Conservation (phyloP, 2,113 vertebrate species). For the Parotia lawesii region DNA sequence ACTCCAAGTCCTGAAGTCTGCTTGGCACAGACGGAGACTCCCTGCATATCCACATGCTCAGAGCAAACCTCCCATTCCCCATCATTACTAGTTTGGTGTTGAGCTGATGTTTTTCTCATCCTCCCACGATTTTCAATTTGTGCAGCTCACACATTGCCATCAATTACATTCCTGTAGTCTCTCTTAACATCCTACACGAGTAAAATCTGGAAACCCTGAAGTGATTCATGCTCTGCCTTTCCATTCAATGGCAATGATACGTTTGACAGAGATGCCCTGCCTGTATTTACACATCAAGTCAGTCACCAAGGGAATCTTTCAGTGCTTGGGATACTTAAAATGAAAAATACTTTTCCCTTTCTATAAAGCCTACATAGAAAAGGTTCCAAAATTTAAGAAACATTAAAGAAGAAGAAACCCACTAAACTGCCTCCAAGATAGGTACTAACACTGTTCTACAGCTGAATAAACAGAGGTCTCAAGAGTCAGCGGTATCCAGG, state of each 20-base stretch:
- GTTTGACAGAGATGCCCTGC: constrained; percentile 33
- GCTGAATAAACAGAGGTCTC: constrained; percentile 37
- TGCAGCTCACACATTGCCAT: constrained; percentile 22
- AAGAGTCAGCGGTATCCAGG: not conserved
- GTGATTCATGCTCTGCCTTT: constrained; percentile 47
- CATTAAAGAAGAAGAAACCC: not conserved
- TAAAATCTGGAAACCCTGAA: constrained; percentile 21
- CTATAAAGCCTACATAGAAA: not conserved
- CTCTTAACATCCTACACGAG: constrained; percentile 29
- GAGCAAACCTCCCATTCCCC: constrained; percentile 1
- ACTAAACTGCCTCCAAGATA: not conserved
- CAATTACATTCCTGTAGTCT: constrained; percentile 6
- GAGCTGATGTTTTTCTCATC: constrained; percentile 53
- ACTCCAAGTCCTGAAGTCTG: constrained; percentile 42
- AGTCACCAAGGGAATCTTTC: constrained; percentile 48
- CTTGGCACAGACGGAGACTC: constrained; percentile 46
- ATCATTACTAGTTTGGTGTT: not conserved
- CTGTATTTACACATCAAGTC: constrained; percentile 30
- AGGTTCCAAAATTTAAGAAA: not conserved
- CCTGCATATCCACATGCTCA: not conserved
- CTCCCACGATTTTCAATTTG: constrained; percentile 13
- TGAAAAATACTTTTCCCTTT: constrained; percentile 25
- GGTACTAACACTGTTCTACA: constrained; percentile 5
- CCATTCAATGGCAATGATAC: not conserved
- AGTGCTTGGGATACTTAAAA: not conserved